phyloP scores from a whole-genome alignment of 1,140 invertebrate species.

The Magallana angulata region DNA sequence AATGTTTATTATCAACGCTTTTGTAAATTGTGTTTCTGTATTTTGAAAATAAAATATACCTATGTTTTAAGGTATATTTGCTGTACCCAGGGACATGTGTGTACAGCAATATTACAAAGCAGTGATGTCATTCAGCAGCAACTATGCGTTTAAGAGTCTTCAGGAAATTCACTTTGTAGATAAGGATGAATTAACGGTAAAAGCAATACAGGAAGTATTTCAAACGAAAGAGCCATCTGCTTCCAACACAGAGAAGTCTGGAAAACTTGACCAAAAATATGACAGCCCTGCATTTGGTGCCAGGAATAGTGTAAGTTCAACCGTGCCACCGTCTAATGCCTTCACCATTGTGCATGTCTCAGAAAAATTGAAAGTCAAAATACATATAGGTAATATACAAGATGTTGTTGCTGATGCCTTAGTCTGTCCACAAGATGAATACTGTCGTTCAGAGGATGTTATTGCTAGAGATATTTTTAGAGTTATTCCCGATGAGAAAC shows the following conservation, averaged over 20 bases:
- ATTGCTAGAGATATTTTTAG: neutral
- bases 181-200: neutral
- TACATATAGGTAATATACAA: neutral
- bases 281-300: too few relatives aligned
- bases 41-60: neutral
- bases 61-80: slow-evolving; percentile 61
- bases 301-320: neutral
- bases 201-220: neutral
- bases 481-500: neutral
- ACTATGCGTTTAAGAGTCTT: neutral
- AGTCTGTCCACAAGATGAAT: slow-evolving; percentile 1
- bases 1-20: too few relatives aligned
- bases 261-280: neutral
- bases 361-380: neutral
- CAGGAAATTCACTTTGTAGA: slow-evolving; percentile 60
- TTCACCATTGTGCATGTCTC: neutral
- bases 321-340: neutral
- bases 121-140: slow-evolving; percentile 31
- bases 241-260: neutral
- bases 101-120: slow-evolving; percentile 51
- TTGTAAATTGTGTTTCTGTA: neutral
- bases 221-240: neutral
- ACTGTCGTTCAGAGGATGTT: neutral
- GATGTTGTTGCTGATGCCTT: neutral
- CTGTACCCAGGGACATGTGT: slow-evolving; percentile 57